A percentile compares a stretch with the other conserved stretches of the same genome.
These are phyloP conservation scores for Platerodrilus igneus DNA, from an alignment of 2,888 invertebrate species.

Conservation along the genomic window DNA sequence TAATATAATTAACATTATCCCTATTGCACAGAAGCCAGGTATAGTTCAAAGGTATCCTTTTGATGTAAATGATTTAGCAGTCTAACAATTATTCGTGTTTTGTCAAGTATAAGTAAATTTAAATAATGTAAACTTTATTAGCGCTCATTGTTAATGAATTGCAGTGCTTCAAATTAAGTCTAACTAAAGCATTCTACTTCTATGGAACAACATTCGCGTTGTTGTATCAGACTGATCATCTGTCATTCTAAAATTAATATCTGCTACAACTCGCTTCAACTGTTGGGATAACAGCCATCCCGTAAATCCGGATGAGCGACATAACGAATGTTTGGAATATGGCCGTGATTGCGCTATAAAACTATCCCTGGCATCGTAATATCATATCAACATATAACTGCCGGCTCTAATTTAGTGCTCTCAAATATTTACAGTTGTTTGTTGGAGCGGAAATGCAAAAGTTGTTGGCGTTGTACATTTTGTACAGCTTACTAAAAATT, in stretches of 20 bases:
- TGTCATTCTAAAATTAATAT: conserved; percentile 35
- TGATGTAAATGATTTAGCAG: too few relatives aligned
- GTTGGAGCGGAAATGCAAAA: conserved; percentile 19
- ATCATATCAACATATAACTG: conserved; percentile 26
- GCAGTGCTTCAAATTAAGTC: too few relatives aligned
- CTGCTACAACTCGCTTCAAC: conserved; percentile 31
- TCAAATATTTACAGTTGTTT: conserved; percentile 21
- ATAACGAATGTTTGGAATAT: conserved; percentile 33
- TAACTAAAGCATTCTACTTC: conserved; percentile 23
- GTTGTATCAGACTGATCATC: conserved; percentile 32
- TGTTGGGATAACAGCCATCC: conserved; percentile 33
- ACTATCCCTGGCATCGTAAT: conserved; percentile 29
- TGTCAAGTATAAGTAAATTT: too few relatives aligned
- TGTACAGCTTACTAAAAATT: conserved; percentile 9
- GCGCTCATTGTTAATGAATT: too few relatives aligned
- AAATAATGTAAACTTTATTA: too few relatives aligned
- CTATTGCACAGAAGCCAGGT: too few relatives aligned
- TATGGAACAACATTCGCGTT: conserved; percentile 27
- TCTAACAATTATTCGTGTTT: too few relatives aligned
- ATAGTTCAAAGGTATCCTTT: too few relatives aligned
- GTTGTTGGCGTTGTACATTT: conserved; percentile 14
- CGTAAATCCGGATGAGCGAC: conserved; percentile 31
- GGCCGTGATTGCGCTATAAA: conserved; percentile 33
- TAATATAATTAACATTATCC: too few relatives aligned
- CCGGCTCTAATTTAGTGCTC: conserved; percentile 21